A percentile compares a stretch with the other conserved stretches of the same genome.
Conservation (phyloP, 2,888 invertebrate genomes). For the Caprella mutica region DNA sequence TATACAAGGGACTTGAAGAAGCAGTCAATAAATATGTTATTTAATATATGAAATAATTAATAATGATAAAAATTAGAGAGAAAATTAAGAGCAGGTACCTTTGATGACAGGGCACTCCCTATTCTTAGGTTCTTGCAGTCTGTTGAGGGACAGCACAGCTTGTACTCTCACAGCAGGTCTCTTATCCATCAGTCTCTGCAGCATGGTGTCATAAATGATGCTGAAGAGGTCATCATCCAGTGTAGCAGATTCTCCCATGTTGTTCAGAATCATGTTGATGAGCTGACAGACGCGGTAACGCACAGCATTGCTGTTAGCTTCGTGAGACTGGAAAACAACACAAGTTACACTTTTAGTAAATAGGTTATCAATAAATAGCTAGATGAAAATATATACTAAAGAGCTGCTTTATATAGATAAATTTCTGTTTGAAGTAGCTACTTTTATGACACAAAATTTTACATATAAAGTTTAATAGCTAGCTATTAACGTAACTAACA, state of each 20-base stretch:
- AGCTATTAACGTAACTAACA: constrained; percentile 41
- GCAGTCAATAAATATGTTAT: too few species aligned
- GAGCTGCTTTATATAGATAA: background rate
- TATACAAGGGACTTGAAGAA: too few species aligned
- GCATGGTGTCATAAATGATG: constrained; percentile 57
- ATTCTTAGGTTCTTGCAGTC: constrained; percentile 67
- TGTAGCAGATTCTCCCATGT: constrained; percentile 61
- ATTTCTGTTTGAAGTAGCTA: background rate
- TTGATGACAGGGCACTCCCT: constrained; percentile 62
- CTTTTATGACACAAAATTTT: background rate
- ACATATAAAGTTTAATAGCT: too few species aligned
- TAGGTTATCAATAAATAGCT: background rate
- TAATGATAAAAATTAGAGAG: too few species aligned
- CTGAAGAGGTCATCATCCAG: constrained; percentile 66
- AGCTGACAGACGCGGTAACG: constrained; percentile 66
- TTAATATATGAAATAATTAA: too few species aligned
- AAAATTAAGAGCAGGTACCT: too few species aligned
- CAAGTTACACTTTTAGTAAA: constrained; percentile 34
- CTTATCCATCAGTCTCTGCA: constrained; percentile 56
- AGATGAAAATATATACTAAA: background rate
- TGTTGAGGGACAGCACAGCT: constrained; percentile 62
- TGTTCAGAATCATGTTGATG: constrained; percentile 59
- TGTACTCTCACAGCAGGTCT: constrained; percentile 64
- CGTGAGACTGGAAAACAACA: constrained; percentile 42
- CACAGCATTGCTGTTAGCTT: constrained; percentile 47